phyloP scores from a whole-genome alignment of 2,797 vertebrate genomes.

The Lagocephalus sceleratus region DNA sequence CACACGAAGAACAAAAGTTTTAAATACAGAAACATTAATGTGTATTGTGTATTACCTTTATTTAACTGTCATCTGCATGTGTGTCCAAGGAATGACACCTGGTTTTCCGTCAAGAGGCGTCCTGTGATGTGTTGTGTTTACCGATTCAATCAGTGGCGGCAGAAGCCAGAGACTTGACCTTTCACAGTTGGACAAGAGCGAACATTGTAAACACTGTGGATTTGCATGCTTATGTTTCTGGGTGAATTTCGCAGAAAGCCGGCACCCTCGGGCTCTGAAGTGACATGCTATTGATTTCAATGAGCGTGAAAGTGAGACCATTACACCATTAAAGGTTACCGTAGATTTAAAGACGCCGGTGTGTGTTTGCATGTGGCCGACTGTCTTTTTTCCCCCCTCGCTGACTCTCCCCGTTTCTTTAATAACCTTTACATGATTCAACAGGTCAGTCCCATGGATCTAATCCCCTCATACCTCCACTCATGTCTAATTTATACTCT shows the following conservation, averaged over 20 bases:
- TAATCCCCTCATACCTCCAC: slow-evolving; percentile 68
- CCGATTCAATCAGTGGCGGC: slow-evolving; percentile 53
- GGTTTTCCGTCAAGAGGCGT: slow-evolving; percentile 17
- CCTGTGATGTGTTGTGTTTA: slow-evolving; percentile 49
- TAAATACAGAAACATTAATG: too few relatives aligned
- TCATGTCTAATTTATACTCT: slow-evolving; percentile 69
- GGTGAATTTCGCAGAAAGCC: slow-evolving; percentile 34
- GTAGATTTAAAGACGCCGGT: slow-evolving; percentile 16
- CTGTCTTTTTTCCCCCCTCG: slow-evolving; percentile 20
- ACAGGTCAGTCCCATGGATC: slow-evolving; percentile 67
- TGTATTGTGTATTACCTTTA: too few relatives aligned
- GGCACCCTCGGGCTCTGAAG: slow-evolving; percentile 18
- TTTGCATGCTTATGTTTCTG: slow-evolving; percentile 56
- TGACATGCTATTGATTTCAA: slow-evolving; percentile 44
- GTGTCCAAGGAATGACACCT: slow-evolving; percentile 17
- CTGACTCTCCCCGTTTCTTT: slow-evolving; percentile 28
- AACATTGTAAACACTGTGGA: slow-evolving; percentile 64
- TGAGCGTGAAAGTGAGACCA: slow-evolving; percentile 43
- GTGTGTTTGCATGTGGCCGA: slow-evolving; percentile 17
- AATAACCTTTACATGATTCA: slow-evolving; percentile 66
- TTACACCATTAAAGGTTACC: slow-evolving; percentile 39
- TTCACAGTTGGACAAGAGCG: slow-evolving; percentile 62
- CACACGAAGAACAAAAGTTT: too few relatives aligned
- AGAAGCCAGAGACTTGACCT: slow-evolving; percentile 62
- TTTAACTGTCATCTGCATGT: too few relatives aligned